phyloP scores from a whole-genome alignment of 2,113 vertebrate species.

The Crotalus viridis region DNA sequence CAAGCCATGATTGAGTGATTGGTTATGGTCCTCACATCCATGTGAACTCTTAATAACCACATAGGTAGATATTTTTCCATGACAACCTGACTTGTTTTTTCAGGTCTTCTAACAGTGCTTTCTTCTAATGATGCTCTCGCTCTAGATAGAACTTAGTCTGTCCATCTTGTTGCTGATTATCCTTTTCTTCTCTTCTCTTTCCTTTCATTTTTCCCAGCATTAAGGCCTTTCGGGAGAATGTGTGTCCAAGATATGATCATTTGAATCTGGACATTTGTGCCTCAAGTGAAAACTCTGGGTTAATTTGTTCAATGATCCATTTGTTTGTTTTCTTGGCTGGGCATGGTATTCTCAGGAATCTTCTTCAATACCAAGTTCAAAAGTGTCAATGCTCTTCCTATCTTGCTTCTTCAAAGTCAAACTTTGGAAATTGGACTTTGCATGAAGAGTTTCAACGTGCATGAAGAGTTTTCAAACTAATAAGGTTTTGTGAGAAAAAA shows the following conservation, averaged over 20 bases:
- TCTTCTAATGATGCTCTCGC: neutral
- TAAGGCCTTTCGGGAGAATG: neutral
- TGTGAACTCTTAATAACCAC: neutral
- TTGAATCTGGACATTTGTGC: neutral
- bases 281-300: neutral
- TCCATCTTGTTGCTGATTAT: neutral
- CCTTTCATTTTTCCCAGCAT: neutral
- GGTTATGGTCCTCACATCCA: neutral
- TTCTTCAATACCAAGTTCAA: neutral
- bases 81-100: too few relatives aligned
- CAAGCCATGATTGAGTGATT: neutral
- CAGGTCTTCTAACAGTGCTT: neutral
- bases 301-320: neutral
- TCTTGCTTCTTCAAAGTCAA: neutral
- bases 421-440: neutral
- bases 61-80: neutral
- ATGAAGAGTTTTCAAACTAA: neutral
- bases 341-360: too few relatives aligned
- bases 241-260: neutral
- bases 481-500: neutral
- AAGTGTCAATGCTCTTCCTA: neutral
- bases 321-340: neutral
- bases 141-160: neutral
- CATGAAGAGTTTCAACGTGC: neutral
- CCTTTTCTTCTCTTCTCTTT: neutral